Conservation (phyloP, 1,140 invertebrate species). For the Periplaneta americana region DNA sequence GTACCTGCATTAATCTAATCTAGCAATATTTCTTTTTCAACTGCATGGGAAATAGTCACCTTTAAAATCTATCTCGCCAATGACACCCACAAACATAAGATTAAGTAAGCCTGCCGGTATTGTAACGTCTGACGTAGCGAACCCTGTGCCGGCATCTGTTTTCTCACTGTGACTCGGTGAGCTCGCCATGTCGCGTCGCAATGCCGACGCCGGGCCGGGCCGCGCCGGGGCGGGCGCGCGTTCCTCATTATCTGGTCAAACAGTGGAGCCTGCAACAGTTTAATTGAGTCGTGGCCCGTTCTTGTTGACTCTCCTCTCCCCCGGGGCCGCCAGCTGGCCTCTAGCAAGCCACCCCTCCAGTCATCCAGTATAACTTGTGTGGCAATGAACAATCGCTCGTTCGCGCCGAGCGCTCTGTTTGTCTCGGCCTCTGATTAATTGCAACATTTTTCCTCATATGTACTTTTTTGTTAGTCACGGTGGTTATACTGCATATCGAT, state of each 20-base stretch:
- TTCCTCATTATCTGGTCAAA: constrained; percentile 1
- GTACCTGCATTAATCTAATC: too few relatives aligned
- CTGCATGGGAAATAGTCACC: too few relatives aligned
- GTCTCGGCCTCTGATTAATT: too few relatives aligned
- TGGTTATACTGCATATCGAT: too few relatives aligned
- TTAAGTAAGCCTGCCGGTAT: too few relatives aligned
- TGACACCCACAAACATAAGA: too few relatives aligned
- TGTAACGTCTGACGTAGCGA: too few relatives aligned
- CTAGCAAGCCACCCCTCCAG: not conserved
- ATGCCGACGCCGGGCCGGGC: not conserved
- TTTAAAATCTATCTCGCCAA: too few relatives aligned
- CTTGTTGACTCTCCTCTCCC: constrained; percentile 1
- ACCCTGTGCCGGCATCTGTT: too few relatives aligned
- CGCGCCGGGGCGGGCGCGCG: not conserved
- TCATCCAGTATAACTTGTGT: not conserved
- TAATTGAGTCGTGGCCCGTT: constrained; percentile 7
- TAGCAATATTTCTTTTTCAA: too few relatives aligned
- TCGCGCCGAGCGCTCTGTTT: not conserved
- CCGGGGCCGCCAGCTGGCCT: not conserved
- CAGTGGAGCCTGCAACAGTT: constrained; percentile 5
- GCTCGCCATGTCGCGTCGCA: not conserved
- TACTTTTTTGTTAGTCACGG: too few relatives aligned
- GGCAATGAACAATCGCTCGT: not conserved
- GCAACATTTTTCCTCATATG: too few relatives aligned
- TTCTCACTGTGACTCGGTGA: not conserved